Conservation (phyloP, 2,797 vertebrate species). For the Gallinago nigripennis region DNA sequence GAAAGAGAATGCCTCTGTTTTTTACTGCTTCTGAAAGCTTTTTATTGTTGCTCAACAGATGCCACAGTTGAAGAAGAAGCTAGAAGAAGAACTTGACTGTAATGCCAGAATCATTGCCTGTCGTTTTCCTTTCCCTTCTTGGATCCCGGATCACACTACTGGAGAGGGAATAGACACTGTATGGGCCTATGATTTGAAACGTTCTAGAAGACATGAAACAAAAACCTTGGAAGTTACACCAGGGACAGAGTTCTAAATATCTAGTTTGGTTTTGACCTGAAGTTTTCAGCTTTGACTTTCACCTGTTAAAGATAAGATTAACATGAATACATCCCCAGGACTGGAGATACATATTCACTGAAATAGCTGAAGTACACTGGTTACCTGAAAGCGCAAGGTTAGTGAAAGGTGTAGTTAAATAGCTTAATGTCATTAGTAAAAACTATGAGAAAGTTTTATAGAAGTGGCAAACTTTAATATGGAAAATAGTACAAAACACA, state of each 20-base stretch:
- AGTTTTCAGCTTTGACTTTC: neutral
- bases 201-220: constrained; percentile 55
- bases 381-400: neutral
- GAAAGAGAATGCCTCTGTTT: neutral
- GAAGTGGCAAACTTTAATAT: neutral
- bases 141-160: constrained; percentile 82
- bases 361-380: neutral
- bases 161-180: constrained; percentile 92
- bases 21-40: neutral
- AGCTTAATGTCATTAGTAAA: neutral
- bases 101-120: constrained; percentile 90
- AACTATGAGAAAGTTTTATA: neutral
- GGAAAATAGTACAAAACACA: neutral
- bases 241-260: neutral
- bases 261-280: neutral
- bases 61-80: constrained; percentile 88
- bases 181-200: constrained; percentile 87
- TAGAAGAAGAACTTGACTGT: constrained; percentile 82
- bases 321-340: accelerated
- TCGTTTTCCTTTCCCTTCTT: constrained; percentile 93
- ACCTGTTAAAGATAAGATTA: neutral
- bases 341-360: neutral
- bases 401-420: neutral
- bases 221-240: neutral
- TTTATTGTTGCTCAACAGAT: constrained; percentile 82